Conservation (phyloP, 92 coral and sea anemone genomes). For the Epizoanthus ramosus region DNA sequence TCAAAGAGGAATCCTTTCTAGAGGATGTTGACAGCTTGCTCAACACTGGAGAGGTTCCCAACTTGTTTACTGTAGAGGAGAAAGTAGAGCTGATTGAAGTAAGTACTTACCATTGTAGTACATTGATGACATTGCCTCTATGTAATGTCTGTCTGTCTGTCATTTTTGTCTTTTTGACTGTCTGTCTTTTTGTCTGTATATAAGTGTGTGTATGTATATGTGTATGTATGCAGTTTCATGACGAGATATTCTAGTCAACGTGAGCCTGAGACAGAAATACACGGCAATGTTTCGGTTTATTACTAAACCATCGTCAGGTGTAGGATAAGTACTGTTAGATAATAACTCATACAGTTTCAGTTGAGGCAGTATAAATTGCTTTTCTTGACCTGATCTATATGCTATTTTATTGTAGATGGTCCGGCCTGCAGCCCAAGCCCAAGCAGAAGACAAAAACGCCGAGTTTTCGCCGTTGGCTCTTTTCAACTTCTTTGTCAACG, state of each 20-base stretch:
- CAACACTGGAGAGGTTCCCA: conserved; percentile 99
- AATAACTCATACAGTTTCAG: too few species aligned
- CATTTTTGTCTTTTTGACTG: too few species aligned
- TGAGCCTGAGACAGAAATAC: too few species aligned
- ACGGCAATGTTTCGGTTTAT: too few species aligned
- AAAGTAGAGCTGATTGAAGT: conserved; percentile 98
- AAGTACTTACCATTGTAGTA: neutral
- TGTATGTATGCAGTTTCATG: too few species aligned
- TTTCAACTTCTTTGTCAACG: conserved; percentile 95
- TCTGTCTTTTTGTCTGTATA: too few species aligned
- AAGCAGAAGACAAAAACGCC: conserved; percentile 96
- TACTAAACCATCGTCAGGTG: too few species aligned
- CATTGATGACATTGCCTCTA: neutral
- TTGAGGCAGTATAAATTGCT: neutral
- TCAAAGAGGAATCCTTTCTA: conserved; percentile 97
- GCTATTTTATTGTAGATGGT: conserved; percentile 68
- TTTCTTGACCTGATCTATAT: neutral
- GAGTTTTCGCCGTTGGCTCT: conserved; percentile 97
- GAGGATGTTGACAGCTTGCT: conserved; percentile 99
- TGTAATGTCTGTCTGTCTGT: too few species aligned
- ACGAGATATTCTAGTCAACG: too few species aligned
- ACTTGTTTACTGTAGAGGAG: conserved; percentile 95
- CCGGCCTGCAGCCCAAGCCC: conserved; percentile 97
- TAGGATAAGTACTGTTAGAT: too few species aligned
- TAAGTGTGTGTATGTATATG: too few species aligned